Base-by-base conservation (phyloP, 2,888 invertebrate species). In the Amorpha juglandis region DNA sequence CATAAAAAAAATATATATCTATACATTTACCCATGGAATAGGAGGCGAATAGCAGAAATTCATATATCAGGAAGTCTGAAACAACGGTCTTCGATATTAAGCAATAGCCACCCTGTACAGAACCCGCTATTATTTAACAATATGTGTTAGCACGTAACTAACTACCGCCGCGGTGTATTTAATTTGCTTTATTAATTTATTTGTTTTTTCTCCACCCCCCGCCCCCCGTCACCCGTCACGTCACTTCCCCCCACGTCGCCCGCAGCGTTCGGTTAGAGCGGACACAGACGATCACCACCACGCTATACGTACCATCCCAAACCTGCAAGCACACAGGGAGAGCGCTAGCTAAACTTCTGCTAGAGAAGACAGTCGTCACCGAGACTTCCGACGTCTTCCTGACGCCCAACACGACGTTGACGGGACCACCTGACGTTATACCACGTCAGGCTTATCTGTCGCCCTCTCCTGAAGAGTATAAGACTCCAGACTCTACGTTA, bases 381-480 rank as follows among this genome's bases (percentile, higher is more conserved):
- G 90, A 89, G 68, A 69, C 77, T 63, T 85, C 89, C 7, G 91
- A 90, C 72, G 55, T 80, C 48, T 92, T 78, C 80, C 86, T 87
- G 63, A 89, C 93, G 50, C 90, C 92, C 64, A 85, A 89, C 83
- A 68, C 75, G 66, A 86, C 92, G 66, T 84, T 88, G 64, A 75
- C 75, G 19, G 81, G 80, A 7, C 84, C 86, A 63, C 91, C 90
- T 27, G 92, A 91, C 85, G 82, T 91, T 50, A 82, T 91, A 70
- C 89, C 89, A 45, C 82, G 87, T 0, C 79, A 68, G 70, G 84
- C 74, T 48, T 73, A 76, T 14, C 75, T 66, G 64, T 88, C 91
- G 66, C 82, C 86, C 63, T 80, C 86, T 68, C 65, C 71, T 70
- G 85, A 83, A 27, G 87, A 85, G 71, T 91, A 88, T 80, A 63